Conservation (phyloP, 2,113 vertebrate genomes). For the Cercopithecus mona region DNA sequence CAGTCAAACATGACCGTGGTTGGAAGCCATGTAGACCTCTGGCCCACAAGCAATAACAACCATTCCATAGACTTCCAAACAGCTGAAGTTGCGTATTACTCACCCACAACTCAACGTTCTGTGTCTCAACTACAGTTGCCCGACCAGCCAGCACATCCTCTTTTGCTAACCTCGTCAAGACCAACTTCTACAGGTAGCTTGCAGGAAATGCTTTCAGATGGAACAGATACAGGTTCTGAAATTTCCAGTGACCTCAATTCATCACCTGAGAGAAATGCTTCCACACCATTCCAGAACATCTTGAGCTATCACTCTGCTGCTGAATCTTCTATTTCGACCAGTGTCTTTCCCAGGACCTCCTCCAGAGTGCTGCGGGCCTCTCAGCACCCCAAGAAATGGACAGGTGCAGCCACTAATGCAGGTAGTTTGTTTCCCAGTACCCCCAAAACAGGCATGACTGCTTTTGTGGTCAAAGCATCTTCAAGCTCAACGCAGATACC, state of each 20-base stretch:
- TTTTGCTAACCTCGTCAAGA: not conserved
- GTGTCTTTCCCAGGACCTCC: constrained; percentile 24
- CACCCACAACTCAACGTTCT: not conserved
- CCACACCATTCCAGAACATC: constrained; percentile 12
- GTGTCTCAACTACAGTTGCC: not conserved
- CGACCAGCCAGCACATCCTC: not conserved
- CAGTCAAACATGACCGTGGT: not conserved
- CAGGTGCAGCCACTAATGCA: constrained; percentile 63
- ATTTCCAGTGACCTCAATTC: not conserved
- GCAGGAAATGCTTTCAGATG: constrained; percentile 60
- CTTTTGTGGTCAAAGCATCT: constrained; percentile 25
- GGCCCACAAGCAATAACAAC: not conserved
- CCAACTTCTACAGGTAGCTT: not conserved
- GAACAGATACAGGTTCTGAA: not conserved
- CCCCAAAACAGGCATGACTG: constrained; percentile 6
- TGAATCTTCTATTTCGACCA: constrained; percentile 41
- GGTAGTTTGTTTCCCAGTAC: constrained; percentile 29
- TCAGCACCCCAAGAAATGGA: constrained; percentile 62
- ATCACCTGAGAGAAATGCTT: constrained; percentile 27
- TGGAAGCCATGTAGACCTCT: constrained; percentile 42
- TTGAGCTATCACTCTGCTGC: not conserved
- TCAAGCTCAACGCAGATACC: constrained; percentile 32
- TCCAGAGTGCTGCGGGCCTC: constrained; percentile 43
- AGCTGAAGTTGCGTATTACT: constrained; percentile 18
- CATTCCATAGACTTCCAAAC: not conserved